These are phyloP conservation scores for Trachelus troglodyta DNA, from an alignment of 2,888 invertebrate genomes.

Conservation along the genomic window DNA sequence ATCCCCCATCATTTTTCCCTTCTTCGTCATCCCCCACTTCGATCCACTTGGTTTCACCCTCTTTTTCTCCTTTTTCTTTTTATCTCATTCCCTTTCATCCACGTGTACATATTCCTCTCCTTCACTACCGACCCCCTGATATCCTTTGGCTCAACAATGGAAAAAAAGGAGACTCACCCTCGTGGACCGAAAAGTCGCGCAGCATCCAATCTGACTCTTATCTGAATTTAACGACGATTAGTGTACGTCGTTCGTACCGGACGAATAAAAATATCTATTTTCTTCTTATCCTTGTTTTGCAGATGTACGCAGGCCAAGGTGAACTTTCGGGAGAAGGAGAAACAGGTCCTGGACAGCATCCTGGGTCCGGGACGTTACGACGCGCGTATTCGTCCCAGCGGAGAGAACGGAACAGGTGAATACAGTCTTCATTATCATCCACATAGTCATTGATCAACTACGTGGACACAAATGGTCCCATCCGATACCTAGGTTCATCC, in stretches of 20 bases:
- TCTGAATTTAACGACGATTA: neutral
- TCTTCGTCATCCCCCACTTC: neutral
- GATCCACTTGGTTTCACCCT: neutral
- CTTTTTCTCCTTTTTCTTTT: neutral
- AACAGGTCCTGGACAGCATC: conserved; percentile 93
- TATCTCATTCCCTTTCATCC: neutral
- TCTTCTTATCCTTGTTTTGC: conserved; percentile 42
- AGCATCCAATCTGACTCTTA: neutral
- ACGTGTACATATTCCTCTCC: neutral
- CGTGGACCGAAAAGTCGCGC: neutral
- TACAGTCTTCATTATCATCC: neutral
- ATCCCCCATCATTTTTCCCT: neutral
- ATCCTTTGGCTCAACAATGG: neutral
- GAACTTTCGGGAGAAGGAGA: conserved; percentile 94
- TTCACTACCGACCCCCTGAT: neutral
- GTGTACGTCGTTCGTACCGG: neutral
- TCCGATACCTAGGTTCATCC: neutral
- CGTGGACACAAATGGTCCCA: neutral
- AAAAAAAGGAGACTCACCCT: too few species aligned
- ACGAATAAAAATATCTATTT: neutral
- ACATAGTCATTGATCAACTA: neutral
- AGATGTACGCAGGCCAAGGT: conserved; percentile 85
- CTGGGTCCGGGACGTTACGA: conserved; percentile 92
- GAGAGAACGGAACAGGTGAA: conserved; percentile 94
- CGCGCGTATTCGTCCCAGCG: conserved; percentile 91